phyloP scores from a whole-genome alignment of 1,140 invertebrate genomes.

The Sitophilus oryzae region DNA sequence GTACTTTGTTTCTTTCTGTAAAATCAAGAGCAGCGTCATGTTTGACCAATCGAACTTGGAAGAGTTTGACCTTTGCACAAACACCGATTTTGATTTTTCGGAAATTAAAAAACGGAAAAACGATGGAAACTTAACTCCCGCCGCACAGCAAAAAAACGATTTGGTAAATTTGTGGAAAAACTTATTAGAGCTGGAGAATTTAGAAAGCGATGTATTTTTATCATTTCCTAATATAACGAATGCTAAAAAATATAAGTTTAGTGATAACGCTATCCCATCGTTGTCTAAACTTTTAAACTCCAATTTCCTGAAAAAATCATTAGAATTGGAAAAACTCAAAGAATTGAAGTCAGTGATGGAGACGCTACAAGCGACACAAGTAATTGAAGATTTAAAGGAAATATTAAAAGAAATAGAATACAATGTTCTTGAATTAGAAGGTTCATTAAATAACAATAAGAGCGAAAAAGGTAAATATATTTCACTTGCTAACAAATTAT shows the following conservation, averaged over 20 bases:
- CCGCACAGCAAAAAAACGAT: background rate
- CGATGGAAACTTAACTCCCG: background rate
- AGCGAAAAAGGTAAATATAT: background rate
- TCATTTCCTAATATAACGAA: background rate
- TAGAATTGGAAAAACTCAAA: background rate
- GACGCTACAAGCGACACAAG: too few relatives aligned
- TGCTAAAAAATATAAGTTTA: background rate
- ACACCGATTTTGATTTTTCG: slow-evolving; percentile 5
- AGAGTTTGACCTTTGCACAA: slow-evolving; percentile 9
- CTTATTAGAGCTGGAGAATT: background rate
- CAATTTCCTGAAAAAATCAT: background rate
- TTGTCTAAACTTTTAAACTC: background rate
- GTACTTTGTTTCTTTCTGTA: slow-evolving; percentile 10
- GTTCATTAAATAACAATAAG: background rate
- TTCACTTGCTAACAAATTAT: background rate
- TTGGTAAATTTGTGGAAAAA: background rate
- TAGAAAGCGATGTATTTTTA: background rate
- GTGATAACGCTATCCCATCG: background rate
- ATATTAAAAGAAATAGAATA: background rate
- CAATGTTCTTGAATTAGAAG: background rate
- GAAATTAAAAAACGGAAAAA: background rate
- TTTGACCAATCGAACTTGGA: background rate
- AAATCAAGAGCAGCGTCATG: background rate
- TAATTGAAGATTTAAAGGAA: too few relatives aligned
- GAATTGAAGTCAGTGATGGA: background rate